These are phyloP conservation scores for Corythoichthys haematopterus DNA, from an alignment of 2,113 vertebrate species.

Conservation along the genomic window DNA sequence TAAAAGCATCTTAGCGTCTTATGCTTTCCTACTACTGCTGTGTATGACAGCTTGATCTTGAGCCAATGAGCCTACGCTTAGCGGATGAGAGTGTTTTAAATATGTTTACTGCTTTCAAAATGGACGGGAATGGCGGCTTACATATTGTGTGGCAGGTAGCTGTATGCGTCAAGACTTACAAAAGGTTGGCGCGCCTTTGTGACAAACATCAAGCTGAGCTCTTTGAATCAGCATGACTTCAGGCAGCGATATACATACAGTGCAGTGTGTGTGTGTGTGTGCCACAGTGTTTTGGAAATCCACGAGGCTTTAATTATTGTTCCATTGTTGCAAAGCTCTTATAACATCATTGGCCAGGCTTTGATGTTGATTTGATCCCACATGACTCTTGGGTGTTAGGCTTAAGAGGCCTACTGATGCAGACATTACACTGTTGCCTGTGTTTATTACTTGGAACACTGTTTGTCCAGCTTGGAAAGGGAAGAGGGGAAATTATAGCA, in stretches of 20 bases:
- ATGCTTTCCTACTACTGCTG: slow-evolving; percentile 24
- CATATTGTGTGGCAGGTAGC: slow-evolving; percentile 33
- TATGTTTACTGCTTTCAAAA: slow-evolving; percentile 26
- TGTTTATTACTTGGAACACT: slow-evolving; percentile 47
- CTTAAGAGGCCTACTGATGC: slow-evolving; percentile 58
- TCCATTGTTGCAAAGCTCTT: slow-evolving; percentile 56
- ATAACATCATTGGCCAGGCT: slow-evolving; percentile 42
- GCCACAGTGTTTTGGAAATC: slow-evolving; percentile 25
- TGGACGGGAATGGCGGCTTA: slow-evolving; percentile 17
- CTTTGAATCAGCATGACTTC: slow-evolving; percentile 31
- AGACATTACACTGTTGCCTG: slow-evolving; percentile 44
- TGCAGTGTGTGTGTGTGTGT: slow-evolving; percentile 4
- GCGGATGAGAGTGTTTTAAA: slow-evolving; percentile 16
- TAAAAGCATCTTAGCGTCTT: slow-evolving; percentile 15
- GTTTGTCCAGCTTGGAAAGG: slow-evolving; percentile 2
- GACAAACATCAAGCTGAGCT: slow-evolving; percentile 50
- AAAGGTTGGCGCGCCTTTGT: slow-evolving; percentile 29
- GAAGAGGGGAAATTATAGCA: neutral
- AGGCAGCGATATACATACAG: slow-evolving; percentile 1
- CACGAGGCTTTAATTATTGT: slow-evolving; percentile 61
- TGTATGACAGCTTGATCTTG: slow-evolving; percentile 23
- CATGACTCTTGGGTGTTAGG: slow-evolving; percentile 51
- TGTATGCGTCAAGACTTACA: slow-evolving; percentile 12
- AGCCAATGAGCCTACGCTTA: slow-evolving; percentile 27
- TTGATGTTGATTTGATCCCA: slow-evolving; percentile 63